phyloP scores from a whole-genome alignment of 92 coral and sea anemone species.

The Epizoanthus stellaris region DNA sequence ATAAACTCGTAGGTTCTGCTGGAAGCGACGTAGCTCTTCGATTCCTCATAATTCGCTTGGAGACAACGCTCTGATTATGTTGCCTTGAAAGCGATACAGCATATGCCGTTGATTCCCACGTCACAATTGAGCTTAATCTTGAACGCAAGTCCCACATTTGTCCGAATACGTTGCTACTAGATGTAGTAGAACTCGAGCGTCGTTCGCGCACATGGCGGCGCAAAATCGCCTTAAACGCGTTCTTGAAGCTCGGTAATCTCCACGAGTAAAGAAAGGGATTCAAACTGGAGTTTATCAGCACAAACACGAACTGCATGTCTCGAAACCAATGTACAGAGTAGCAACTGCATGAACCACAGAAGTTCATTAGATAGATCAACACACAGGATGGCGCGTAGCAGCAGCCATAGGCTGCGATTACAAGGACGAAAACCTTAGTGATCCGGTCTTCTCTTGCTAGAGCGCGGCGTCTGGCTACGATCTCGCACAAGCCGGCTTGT shows the following conservation, averaged over 20 bases:
- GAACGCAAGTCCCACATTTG: slow-evolving; percentile 19
- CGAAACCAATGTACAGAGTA: slow-evolving; percentile 78
- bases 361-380: slow-evolving; percentile 77
- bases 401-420: slow-evolving; percentile 62
- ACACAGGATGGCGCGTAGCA: slow-evolving; percentile 81
- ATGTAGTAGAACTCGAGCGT: slow-evolving; percentile 13
- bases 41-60: neutral
- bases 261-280: slow-evolving; percentile 81
- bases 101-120: neutral
- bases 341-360: slow-evolving; percentile 81
- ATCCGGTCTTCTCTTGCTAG: slow-evolving; percentile 48
- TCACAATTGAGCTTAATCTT: neutral
- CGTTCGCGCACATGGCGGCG: neutral
- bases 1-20: neutral
- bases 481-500: neutral
- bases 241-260: slow-evolving; percentile 67
- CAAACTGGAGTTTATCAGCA: slow-evolving; percentile 70
- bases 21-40: slow-evolving; percentile 20
- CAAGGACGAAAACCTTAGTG: slow-evolving; percentile 53
- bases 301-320: slow-evolving; percentile 79
- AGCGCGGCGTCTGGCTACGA: slow-evolving; percentile 6
- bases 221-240: slow-evolving; percentile 51
- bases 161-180: slow-evolving; percentile 1
- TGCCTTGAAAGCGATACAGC: neutral
- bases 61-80: neutral